Percentiles rank a stretch among this genome's conserved stretches.
Conservation (phyloP, 1,140 invertebrate genomes). For the Dendroctonus ponderosae region DNA sequence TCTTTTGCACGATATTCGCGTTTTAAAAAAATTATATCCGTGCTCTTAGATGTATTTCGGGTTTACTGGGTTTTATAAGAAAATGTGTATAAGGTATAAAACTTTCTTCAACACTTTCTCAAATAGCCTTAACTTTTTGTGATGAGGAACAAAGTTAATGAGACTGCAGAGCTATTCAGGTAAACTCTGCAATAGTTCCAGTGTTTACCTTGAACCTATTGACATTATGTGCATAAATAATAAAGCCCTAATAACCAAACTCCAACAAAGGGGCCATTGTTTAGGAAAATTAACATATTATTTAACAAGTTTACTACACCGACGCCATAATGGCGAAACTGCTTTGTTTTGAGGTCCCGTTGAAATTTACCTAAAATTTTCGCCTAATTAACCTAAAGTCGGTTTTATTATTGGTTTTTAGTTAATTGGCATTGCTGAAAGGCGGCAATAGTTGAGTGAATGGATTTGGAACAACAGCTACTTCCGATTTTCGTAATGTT, state of each 20-base stretch:
- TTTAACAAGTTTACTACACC: constrained; percentile 30
- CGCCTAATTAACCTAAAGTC: constrained; percentile 16
- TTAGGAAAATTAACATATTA: constrained; percentile 26
- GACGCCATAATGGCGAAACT: constrained; percentile 17
- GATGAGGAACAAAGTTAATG: too few species aligned
- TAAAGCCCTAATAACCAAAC: background rate
- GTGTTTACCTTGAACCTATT: too few species aligned
- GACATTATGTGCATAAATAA: too few species aligned
- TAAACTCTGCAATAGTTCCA: too few species aligned
- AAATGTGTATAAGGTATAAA: too few species aligned
- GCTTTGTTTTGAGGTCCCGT: constrained; percentile 21
- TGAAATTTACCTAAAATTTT: constrained; percentile 26
- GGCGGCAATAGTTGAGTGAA: background rate
- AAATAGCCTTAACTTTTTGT: too few species aligned
- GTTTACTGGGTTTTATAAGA: too few species aligned
- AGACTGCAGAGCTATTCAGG: too few species aligned
- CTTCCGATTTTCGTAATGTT: background rate
- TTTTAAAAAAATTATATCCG: too few species aligned
- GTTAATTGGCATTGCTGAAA: background rate
- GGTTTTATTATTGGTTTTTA: background rate
- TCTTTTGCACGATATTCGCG: too few species aligned
- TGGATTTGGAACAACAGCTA: background rate
- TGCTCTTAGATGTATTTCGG: too few species aligned
- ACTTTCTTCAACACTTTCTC: too few species aligned
- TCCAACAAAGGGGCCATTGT: constrained; percentile 23